Evolutionary conservation across 2,797 vertebrate genomes (phyloP).

Genomic region (Darevskia mixta): DNA sequence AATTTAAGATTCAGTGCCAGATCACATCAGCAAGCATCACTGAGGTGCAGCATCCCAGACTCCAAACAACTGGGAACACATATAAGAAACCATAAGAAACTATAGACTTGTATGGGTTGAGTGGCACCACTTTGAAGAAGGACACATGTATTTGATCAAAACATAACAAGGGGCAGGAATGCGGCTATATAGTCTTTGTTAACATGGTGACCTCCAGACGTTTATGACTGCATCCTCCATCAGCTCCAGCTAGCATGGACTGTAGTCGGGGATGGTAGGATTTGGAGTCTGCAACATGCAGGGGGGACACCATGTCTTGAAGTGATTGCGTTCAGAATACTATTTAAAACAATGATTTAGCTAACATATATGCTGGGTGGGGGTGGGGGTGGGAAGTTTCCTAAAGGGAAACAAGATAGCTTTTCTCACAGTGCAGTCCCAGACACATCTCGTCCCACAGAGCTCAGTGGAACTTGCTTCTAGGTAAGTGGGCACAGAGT

Average conservation of each 20-base stretch:
- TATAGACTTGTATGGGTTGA: not conserved
- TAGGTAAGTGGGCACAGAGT: not conserved
- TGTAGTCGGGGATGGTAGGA: no score
- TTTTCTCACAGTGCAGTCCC: not conserved
- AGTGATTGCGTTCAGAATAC: not conserved
- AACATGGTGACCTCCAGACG: not conserved
- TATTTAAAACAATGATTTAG: not conserved
- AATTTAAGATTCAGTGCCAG: not conserved
- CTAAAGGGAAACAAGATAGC: not conserved
- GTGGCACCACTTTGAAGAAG: not conserved
- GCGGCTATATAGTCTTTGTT: not conserved
- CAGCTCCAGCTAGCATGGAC: no score
- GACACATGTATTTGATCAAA: not conserved
- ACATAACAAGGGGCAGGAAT: conserved; percentile 8
- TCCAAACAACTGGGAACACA: not conserved
- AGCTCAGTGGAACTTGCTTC: no score
- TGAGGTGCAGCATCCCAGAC: not conserved
- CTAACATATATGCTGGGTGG: no score
- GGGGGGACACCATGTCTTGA: not conserved
- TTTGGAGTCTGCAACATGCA: no score
- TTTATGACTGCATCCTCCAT: not conserved
- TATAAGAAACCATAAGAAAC: not conserved
- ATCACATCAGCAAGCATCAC: not conserved
- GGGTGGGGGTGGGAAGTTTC: no score
- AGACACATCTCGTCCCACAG: not conserved